Evolutionary conservation across 2,797 vertebrate genomes (phyloP).

Genomic region (Myotis planiceps): DNA sequence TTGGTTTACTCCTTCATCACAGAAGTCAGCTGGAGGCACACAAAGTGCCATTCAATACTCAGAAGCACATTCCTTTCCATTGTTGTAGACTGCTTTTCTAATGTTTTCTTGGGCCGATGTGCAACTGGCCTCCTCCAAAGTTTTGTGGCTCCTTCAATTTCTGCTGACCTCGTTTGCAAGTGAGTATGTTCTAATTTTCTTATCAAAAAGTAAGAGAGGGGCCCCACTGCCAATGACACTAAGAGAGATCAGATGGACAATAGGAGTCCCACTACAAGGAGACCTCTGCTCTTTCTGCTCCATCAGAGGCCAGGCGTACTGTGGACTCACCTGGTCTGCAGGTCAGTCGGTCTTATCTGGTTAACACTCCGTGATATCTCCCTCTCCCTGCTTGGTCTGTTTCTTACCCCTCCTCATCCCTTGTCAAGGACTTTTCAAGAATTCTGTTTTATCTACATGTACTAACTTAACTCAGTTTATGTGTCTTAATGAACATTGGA

Average conservation of each 20-base stretch:
- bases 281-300: not conserved
- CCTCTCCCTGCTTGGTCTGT: not conserved
- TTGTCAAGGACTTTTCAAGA: not conserved
- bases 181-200: not conserved
- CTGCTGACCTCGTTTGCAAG: not conserved
- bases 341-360: rapidly evolving
- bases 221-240: rapidly evolving
- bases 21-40: not conserved
- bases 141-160: not conserved
- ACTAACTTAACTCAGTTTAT: not conserved
- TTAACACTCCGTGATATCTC: not conserved
- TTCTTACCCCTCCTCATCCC: not conserved
- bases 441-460: not conserved
- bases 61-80: rapidly evolving
- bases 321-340: too few relatives aligned
- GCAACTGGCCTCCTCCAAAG: rapidly evolving
- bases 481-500: not conserved
- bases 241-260: not conserved
- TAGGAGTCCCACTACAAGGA: rapidly evolving
- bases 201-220: not conserved
- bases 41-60: not conserved
- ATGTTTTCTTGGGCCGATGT: rapidly evolving
- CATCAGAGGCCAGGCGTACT: not conserved
- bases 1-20: not conserved
- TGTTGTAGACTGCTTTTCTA: rapidly evolving